These are phyloP conservation scores for Oscheius sp. DNA, from an alignment of 1,140 invertebrate genomes.

Conservation along the genomic window DNA sequence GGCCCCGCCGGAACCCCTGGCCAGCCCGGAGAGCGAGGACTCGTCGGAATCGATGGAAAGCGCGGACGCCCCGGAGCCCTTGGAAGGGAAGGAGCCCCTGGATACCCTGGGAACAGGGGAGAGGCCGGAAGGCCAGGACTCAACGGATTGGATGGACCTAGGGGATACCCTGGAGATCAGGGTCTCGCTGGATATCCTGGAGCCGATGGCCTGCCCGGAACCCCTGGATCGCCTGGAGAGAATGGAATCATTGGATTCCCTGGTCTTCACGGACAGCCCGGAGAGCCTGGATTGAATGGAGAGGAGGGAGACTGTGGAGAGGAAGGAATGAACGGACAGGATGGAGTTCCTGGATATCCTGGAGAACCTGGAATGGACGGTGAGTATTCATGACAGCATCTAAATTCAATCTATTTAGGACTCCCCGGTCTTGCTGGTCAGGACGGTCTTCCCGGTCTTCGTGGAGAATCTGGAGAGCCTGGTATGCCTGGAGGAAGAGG, in stretches of 20 bases:
- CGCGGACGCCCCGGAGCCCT: conserved; percentile 32
- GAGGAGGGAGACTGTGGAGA: conserved; percentile 35
- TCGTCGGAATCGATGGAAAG: conserved; percentile 40
- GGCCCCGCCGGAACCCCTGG: conserved; percentile 22
- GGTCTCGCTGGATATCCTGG: conserved; percentile 26
- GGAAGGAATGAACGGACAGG: conserved; percentile 23
- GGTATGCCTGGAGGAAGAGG: conserved; percentile 31
- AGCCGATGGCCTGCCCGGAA: conserved; percentile 31
- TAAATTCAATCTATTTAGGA: background rate
- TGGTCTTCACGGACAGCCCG: conserved; percentile 34
- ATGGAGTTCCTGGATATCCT: conserved; percentile 23
- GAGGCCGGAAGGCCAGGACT: conserved; percentile 35
- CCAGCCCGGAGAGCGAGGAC: conserved; percentile 27
- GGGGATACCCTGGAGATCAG: conserved; percentile 21
- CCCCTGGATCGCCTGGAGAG: conserved; percentile 31
- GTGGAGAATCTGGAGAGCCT: conserved; percentile 34
- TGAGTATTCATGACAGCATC: background rate
- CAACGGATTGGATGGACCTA: conserved; percentile 29
- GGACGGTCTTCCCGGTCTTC: conserved; percentile 34
- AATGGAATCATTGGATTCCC: conserved; percentile 41
- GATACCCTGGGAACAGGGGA: conserved; percentile 29
- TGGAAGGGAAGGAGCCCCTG: conserved; percentile 25
- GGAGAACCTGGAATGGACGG: conserved; percentile 34
- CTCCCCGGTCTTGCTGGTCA: conserved; percentile 30
- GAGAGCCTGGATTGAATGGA: conserved; percentile 41